Base-by-base conservation (phyloP, 2,888 invertebrate genomes). In the Watsonalla cultraria region DNA sequence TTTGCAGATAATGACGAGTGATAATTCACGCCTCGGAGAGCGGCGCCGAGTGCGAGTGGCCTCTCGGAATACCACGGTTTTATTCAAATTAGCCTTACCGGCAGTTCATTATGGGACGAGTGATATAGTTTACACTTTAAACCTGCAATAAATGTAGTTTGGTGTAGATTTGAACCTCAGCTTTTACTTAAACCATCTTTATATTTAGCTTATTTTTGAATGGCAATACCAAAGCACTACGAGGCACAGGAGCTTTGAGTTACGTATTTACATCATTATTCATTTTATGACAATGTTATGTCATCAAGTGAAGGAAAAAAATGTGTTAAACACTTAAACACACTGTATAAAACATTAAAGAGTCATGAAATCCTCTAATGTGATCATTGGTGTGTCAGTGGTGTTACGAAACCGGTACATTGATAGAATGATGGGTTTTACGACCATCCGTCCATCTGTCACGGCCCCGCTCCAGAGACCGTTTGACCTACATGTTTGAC, bases 1-100 rank as follows among this genome's bases (percentile, higher is more conserved):
- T 66, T 71, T 61, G 72, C 74, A 70, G 81, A 84, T 86, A 84
- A 83, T 82, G 71, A 78, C 69, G 72, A 72, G 78, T 74, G 82
- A 83, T 84, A 84, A 82, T 81, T 83, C 75, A 72, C 80, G 69
- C 76, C 67, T 64, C 62, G 57, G 58, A 50, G 55, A 58, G 55
- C 52, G 53, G 48, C 51, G 55, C 57, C 46, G 48, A 45, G 51
- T 24, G 24, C 50, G 46, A 42, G 15, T 42, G 50, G 35, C 46
- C 37, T 39, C 55, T n/a, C 47, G 51, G 39, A 49, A 49, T 49
- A 49, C 35, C 39, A 49, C 49, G 37, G 52, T 35, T 51, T 47
- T 42, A 37, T 39, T 53, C 58, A 58, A 54, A 55, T 58, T 52
- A 52, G 46, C 35, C 9, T 24, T 8, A 11, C 42, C 33, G 35